Base-by-base conservation (phyloP, 1,140 invertebrate species). In the Arion vulgaris region DNA sequence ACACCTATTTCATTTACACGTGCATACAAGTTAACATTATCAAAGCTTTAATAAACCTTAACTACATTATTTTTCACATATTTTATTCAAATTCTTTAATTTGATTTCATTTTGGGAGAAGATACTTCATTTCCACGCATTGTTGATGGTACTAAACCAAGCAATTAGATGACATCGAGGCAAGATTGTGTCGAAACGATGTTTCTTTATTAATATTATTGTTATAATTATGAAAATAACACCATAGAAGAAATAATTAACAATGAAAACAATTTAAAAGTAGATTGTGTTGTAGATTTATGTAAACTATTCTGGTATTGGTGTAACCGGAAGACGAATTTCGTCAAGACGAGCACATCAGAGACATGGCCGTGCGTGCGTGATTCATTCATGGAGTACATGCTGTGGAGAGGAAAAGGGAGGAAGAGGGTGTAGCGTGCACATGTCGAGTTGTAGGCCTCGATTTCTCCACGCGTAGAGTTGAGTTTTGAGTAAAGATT, bases 381-480 rank as follows among this genome's bases (percentile, higher is more conserved):
- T 66, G 62, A 66, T 66, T 66, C 62, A 66, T 66, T 66, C 62
- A 66, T 23, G 53, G 26, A 57, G 23, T 23, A 57, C 53, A 57
- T 17, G 62, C 2, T 66, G 28, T n/a, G n/a, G n/a, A n/a, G n/a
- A n/a, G n/a, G n/a, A n/a, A 28, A 66, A 23, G 32, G 32, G 19
- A 28, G 28, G 62, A 28, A 32, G 28, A 17, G 62, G 62, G 62
- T 28, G 28, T 32, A 23, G 32, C 28, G 2, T 66, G 62, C 62
- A 66, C 2, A 66, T 66, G 62, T 66, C 17, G 62, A 66, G 62
- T 66, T 66, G 62, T 17, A 28, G 28, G n/a, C 62, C 62, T 66
- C 28, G 62, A 23, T 66, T 66, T 32, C 62, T 66, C 11, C 62
- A 32, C 62, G 11, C 62, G 62, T 28, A n/a, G n/a, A n/a, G n/a